Base-by-base conservation (phyloP, 2,888 invertebrate species). In the Andrena dorsata region DNA sequence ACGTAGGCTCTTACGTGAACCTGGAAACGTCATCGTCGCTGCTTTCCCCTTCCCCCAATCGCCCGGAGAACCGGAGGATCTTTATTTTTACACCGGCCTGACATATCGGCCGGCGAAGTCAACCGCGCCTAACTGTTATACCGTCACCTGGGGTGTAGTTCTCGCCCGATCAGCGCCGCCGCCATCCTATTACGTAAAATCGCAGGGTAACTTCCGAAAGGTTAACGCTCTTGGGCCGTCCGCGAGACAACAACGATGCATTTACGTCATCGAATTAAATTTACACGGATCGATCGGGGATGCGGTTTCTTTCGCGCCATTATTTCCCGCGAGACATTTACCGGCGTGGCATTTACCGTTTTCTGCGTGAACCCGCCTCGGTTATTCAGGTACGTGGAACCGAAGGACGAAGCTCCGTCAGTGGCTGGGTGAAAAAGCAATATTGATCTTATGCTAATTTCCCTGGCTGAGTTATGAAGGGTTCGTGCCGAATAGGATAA, bases 391-490 rank as follows among this genome's bases (percentile, higher is more conserved):
- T 58, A 79, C 74, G 58, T 70, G 76, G 76, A 47, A n/a, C 79
- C 74, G 16, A 60, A 28, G 49, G 28, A 56, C 72, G 68, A 60
- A 58, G 83, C 68, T 78, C 81, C 87, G 85, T 79, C 82, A 78
- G 80, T 82, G 87, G 83, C 65, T 74, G 79, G 81, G 84, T 69
- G 90, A 90, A 91, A 91, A 90, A 90, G 90, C 89, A 91, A 90
- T 91, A 91, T 91, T 88, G 91, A 91, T 91, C 91, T 90, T 91
- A 91, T 91, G 91, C 90, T 91, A 91, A 91, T 91, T 91, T 86
- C 53, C 88, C 76, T 5, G 23, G 86, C 86, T 89, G 90, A 91
- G 89, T 91, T 91, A 91, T 91, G 90, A 91, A 90, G 88, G 90
- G 86, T 90, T 90, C 90, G 91, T 90, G 91, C 89, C 88, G 90